These are phyloP conservation scores for Siniperca undulata DNA, from an alignment of 2,797 vertebrate genomes.

Conservation along the genomic window DNA sequence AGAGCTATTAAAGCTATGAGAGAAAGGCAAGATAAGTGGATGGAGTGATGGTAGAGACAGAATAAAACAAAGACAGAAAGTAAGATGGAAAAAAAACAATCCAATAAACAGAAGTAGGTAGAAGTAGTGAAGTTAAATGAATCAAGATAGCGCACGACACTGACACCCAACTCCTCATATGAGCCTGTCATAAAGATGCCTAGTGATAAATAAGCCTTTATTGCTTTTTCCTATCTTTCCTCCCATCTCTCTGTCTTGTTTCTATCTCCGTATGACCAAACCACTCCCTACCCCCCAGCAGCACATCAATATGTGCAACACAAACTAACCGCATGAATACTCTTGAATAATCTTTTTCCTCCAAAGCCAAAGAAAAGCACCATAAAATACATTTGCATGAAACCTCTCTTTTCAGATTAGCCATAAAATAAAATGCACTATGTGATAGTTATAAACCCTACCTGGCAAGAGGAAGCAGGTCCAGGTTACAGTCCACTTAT, in stretches of 20 bases:
- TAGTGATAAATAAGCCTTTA: slow-evolving; percentile 65
- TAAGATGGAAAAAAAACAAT: slow-evolving; percentile 14
- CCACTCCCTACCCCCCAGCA: slow-evolving; percentile 63
- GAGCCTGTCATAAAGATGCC: slow-evolving; percentile 58
- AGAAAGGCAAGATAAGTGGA: slow-evolving; percentile 22
- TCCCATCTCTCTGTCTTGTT: slow-evolving; percentile 51
- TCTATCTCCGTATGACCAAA: slow-evolving; percentile 45
- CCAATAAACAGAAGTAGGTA: not conserved
- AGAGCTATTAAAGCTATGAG: slow-evolving; percentile 20
- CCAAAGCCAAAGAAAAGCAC: slow-evolving; percentile 22
- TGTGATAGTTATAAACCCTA: slow-evolving; percentile 54
- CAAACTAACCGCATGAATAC: slow-evolving; percentile 37
- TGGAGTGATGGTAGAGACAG: slow-evolving; percentile 5
- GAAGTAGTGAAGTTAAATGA: slow-evolving; percentile 16
- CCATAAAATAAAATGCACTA: slow-evolving; percentile 9
- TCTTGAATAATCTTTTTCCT: not conserved
- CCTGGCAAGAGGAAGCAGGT: slow-evolving; percentile 76
- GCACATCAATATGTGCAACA: slow-evolving; percentile 45
- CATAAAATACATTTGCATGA: slow-evolving; percentile 32
- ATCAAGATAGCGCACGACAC: slow-evolving; percentile 1
- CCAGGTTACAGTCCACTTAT: slow-evolving; percentile 77
- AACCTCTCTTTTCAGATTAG: not conserved
- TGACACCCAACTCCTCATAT: slow-evolving; percentile 40
- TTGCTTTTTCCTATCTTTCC: slow-evolving; percentile 68
- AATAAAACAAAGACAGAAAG: slow-evolving; percentile 24